These are phyloP conservation scores for Turritopsis dohrnii DNA, from an alignment of 30 jellyfish, hydroid and myxozoan species.

Conservation along the genomic window DNA sequence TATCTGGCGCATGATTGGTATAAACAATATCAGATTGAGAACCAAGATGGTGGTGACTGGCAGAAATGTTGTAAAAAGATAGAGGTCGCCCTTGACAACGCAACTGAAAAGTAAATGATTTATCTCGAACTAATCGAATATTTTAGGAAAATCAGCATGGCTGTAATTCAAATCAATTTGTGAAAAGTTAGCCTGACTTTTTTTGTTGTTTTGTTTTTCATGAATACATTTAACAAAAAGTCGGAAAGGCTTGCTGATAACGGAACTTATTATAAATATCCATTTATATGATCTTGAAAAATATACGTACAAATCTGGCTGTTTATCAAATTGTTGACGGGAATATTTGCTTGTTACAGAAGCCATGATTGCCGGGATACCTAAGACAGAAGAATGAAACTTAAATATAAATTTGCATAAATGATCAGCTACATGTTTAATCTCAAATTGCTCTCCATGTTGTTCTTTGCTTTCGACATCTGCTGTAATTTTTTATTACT, in stretches of 20 bases:
- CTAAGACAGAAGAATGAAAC: neutral
- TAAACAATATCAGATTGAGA: neutral
- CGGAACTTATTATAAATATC: too few relatives aligned
- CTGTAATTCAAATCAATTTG: too few relatives aligned
- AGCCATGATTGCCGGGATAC: neutral
- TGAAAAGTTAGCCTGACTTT: neutral
- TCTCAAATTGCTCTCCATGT: neutral
- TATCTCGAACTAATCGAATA: neutral
- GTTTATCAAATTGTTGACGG: neutral
- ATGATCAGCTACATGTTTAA: too few relatives aligned
- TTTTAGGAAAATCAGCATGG: neutral
- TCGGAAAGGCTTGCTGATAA: too few relatives aligned
- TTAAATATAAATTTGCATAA: too few relatives aligned
- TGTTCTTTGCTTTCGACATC: neutral
- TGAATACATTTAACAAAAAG: neutral
- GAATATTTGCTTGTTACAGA: slow-evolving; percentile 9
- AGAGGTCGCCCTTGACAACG: slow-evolving; percentile 1
- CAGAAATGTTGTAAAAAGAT: neutral
- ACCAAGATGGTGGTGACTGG: slow-evolving; percentile 4
- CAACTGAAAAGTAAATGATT: neutral
- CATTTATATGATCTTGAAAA: too few relatives aligned
- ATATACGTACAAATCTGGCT: neutral
- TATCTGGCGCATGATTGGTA: slow-evolving; percentile 7
- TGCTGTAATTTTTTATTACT: too few relatives aligned
- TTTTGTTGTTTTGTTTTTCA: neutral